phyloP scores from a whole-genome alignment of 2,797 vertebrate species.

The Siniperca scherzeri region DNA sequence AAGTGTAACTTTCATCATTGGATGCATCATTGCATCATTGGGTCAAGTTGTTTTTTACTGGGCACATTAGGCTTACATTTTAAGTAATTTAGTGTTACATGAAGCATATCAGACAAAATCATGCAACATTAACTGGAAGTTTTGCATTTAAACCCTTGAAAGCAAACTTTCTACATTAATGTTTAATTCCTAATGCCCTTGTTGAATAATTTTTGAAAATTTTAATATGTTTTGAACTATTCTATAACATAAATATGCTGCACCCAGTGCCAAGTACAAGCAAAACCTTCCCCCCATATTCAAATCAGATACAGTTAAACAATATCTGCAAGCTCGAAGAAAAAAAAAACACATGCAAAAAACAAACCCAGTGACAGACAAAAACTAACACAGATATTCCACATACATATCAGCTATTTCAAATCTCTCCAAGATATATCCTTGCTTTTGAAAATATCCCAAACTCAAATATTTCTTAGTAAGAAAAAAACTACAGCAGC shows the following conservation, averaged over 20 bases:
- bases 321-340: constrained; percentile 17
- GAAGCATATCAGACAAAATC: not conserved
- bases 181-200: not conserved
- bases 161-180: not conserved
- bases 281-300: constrained; percentile 43
- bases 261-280: not conserved
- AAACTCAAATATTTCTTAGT: constrained; percentile 4
- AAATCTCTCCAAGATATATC: not conserved
- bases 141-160: not conserved
- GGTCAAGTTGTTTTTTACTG: not conserved
- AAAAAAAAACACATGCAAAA: constrained; percentile 16
- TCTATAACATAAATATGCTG: not conserved
- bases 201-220: no score
- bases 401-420: constrained; percentile 24
- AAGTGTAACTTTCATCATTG: not conserved
- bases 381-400: constrained; percentile 35
- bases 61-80: constrained; percentile 7
- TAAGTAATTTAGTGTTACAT: constrained; percentile 1
- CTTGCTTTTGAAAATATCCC: not conserved
- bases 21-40: not conserved
- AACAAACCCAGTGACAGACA: constrained; percentile 8
- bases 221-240: not conserved
- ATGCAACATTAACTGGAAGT: not conserved
- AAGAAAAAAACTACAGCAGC: constrained; percentile 32
- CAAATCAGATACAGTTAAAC: constrained; percentile 45